Evolutionary conservation across 2,888 invertebrate genomes (phyloP).

Genomic region (Syrista parreyssii): DNA sequence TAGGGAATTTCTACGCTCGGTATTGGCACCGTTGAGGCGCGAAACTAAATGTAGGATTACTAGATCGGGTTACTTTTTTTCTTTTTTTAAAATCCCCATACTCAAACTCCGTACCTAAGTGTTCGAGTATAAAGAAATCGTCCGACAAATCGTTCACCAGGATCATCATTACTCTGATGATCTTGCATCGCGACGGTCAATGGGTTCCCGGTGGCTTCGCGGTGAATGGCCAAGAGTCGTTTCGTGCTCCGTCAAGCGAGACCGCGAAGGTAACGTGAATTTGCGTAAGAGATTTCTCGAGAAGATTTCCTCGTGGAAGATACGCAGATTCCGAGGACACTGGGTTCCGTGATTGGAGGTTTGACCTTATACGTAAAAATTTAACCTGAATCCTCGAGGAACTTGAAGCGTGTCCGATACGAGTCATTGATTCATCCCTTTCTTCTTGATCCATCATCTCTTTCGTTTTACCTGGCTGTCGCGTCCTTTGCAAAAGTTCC

Average conservation of each 20-base stretch:
- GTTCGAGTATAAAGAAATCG: background rate
- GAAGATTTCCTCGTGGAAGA: constrained; percentile 3
- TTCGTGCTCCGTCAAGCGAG: constrained; percentile 54
- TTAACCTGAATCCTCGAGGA: background rate
- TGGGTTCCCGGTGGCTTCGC: background rate
- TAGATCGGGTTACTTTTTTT: too few species aligned
- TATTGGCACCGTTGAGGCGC: too few species aligned
- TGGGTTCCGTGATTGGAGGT: background rate
- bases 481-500: background rate
- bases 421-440: background rate
- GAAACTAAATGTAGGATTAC: too few species aligned
- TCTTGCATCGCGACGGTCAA: background rate
- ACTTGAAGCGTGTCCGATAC: background rate
- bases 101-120: background rate
- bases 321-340: background rate
- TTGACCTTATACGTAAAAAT: background rate
- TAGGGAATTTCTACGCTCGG: background rate
- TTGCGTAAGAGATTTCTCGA: constrained; percentile 28
- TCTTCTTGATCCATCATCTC: constrained; percentile 12
- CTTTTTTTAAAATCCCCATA: too few species aligned
- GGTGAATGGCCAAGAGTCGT: constrained; percentile 47
- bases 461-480: background rate
- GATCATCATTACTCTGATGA: background rate
- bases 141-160: background rate
- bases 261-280: constrained; percentile 39